These are phyloP conservation scores for Pygoscelis adeliae DNA, from an alignment of 2,113 vertebrate genomes.

Conservation along the genomic window DNA sequence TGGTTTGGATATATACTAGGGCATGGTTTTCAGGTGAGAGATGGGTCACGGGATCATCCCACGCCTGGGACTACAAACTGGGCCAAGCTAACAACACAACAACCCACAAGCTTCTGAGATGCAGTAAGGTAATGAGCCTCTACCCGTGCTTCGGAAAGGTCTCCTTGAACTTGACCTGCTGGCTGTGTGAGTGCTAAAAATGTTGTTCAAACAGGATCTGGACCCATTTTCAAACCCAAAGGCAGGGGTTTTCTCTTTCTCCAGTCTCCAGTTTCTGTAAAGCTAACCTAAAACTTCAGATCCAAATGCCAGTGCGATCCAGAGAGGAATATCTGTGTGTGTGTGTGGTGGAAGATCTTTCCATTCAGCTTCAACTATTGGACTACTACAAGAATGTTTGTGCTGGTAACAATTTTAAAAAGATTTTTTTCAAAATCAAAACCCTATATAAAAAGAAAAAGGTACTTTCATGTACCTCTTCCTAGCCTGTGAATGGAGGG, in stretches of 20 bases:
- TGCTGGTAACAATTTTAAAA: background rate
- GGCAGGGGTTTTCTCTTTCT: background rate
- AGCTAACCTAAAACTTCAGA: background rate
- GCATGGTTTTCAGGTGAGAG: background rate
- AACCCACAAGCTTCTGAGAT: background rate
- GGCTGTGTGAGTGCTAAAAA: background rate
- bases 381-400: background rate
- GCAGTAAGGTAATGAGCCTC: background rate
- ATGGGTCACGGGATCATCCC: background rate
- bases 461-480: background rate
- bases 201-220: background rate
- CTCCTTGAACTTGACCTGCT: constrained; percentile 5
- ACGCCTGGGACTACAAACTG: background rate
- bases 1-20: background rate
- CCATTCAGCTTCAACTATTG: background rate
- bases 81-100: background rate
- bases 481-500: background rate
- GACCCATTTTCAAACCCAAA: background rate
- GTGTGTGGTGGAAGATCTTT: background rate
- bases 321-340: background rate
- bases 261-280: background rate
- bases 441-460: background rate
- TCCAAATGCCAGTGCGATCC: background rate
- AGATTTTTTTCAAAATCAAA: background rate
- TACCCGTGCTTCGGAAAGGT: background rate